A percentile compares a stretch with the other conserved stretches of the same genome.
Evolutionary conservation across 2,797 vertebrate species (phyloP).

Genomic region (Hydrophis major): DNA sequence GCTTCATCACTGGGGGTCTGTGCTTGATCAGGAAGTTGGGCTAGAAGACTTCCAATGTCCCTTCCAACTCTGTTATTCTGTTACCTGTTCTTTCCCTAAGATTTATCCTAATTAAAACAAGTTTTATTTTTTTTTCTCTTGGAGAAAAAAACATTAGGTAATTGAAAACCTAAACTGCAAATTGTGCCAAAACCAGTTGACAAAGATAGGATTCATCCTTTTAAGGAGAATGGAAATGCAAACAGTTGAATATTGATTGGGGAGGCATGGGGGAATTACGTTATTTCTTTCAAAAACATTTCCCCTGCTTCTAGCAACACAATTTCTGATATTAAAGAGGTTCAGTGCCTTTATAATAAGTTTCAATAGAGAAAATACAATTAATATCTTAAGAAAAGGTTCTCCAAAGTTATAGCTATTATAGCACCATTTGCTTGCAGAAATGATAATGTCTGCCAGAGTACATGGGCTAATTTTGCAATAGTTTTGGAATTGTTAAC

Average conservation of each 20-base stretch:
- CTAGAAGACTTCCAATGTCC: background rate
- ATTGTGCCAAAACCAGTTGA: background rate
- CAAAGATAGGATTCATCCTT: background rate
- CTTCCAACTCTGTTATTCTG: background rate
- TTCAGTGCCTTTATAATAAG: background rate
- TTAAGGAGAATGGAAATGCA: background rate
- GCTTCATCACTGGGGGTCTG: background rate
- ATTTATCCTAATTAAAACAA: background rate
- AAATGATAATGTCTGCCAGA: background rate
- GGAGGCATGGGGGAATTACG: background rate
- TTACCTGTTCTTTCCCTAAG: background rate
- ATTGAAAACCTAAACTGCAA: background rate
- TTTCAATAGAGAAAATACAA: background rate
- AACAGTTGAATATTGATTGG: background rate
- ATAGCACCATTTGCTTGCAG: background rate
- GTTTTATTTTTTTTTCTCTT: background rate
- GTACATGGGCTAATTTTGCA: background rate
- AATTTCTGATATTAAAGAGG: background rate
- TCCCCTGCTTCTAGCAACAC: background rate
- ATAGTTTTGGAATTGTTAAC: background rate
- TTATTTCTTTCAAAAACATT: background rate
- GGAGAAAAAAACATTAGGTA: background rate
- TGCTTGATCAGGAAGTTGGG: background rate
- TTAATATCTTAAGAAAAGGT: background rate
- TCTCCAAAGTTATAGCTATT: background rate